Evolutionary conservation across 2,888 invertebrate genomes (phyloP), one percentile per base, ranked within the genome.

Genomic region (Agonopterix arenella): DNA sequence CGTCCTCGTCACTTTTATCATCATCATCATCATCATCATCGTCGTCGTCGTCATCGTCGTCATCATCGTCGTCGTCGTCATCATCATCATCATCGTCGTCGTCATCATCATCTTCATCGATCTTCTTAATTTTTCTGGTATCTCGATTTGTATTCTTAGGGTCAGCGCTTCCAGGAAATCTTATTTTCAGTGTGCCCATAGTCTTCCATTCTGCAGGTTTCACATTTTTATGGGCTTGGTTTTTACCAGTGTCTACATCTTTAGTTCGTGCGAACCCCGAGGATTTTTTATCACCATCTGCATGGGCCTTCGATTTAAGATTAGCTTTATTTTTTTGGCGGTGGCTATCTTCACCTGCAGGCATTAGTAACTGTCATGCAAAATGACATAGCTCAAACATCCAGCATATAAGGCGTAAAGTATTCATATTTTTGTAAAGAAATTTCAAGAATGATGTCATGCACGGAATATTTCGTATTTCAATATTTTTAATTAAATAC

Each of bases 281-380:
- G 68, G 70, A 60, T 71, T 71, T 74, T 67, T 68, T 80, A 76
- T 80, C 76, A 82, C 74, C 77, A 86, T 89, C 88, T 89, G 88
- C 89, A 88, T 76, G 82, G 85, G 86, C 74, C 84, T 81, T 88
- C 74, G 75, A 67, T 80, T 84, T 85, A 80, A 72, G 69, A 75
- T 80, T 80, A 84, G 76, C 74, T 82, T 81, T 88, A 78, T 75
- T 67, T 74, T 72, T 84, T 79, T 75, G 70, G 72, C 72, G 84
- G 67, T 80, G 80, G 79, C 82, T 89, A 88, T 90, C 90, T 82
- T 90, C 89, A 88, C 86, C 91, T 90, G 75, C 90, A 90, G 80
- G 91, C 90, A 81, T 91, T 90, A 80, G 91, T 90, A 80, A 90
- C 89, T 79, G 90, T 90, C 90, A 90, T 90, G 90, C 90, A 90